Conservation (phyloP, 1,140 invertebrate genomes). For the Globodera rostochiensis region DNA sequence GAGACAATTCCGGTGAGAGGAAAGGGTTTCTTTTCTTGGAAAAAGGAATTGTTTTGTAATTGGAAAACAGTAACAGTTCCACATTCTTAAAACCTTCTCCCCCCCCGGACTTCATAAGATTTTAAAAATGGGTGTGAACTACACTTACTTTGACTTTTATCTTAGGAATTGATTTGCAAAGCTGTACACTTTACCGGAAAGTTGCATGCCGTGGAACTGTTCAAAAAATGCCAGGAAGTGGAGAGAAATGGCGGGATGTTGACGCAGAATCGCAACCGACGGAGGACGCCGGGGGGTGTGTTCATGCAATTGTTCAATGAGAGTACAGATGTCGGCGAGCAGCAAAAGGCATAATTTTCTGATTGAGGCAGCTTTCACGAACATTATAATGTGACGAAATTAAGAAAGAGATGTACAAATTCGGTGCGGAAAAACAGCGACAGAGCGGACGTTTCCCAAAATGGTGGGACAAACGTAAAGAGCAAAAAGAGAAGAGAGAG, state of each 20-base stretch:
- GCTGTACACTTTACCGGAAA: conserved; percentile 29
- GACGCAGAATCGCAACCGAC: conserved; percentile 25
- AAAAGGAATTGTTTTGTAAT: conserved; percentile 18
- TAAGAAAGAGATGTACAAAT: conserved; percentile 19
- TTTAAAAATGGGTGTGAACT: too few relatives aligned
- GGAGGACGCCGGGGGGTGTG: conserved; percentile 45
- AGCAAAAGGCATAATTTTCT: conserved; percentile 18
- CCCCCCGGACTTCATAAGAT: too few relatives aligned
- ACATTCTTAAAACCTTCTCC: too few relatives aligned
- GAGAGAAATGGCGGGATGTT: conserved; percentile 51
- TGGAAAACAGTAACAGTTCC: too few relatives aligned
- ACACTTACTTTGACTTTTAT: neutral
- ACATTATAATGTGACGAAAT: neutral
- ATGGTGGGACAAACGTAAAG: conserved; percentile 5
- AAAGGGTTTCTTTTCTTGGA: neutral
- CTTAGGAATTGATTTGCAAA: conserved; percentile 40
- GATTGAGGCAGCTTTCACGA: neutral
- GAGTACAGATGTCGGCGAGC: conserved; percentile 20
- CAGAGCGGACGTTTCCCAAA: neutral
- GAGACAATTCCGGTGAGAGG: conserved; percentile 34
- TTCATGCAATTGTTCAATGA: conserved; percentile 42
- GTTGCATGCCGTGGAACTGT: conserved; percentile 24
- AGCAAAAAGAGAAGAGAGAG: neutral
- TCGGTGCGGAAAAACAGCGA: conserved; percentile 6
- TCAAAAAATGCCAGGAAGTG: conserved; percentile 34